Percentiles rank a stretch among this genome's conserved stretches.
Conservation (phyloP, 2,113 vertebrate species). For the Ptilorrhoa leucosticta region DNA sequence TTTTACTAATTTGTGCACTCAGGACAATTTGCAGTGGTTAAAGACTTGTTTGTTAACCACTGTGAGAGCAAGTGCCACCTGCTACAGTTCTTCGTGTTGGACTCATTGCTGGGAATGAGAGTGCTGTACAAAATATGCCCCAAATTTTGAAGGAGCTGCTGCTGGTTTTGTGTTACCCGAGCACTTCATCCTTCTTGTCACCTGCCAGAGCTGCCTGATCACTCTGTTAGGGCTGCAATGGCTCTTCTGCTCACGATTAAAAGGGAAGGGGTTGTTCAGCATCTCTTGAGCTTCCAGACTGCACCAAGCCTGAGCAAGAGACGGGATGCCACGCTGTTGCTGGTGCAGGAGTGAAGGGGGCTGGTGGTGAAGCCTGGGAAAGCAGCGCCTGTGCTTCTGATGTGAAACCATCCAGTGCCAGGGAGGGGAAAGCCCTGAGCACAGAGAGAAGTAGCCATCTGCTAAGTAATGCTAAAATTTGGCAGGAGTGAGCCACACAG, state of each 20-base stretch:
- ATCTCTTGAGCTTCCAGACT: neutral
- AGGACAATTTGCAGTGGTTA: neutral
- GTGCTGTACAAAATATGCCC: rapidly evolving
- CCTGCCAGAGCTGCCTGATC: neutral
- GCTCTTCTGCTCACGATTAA: neutral
- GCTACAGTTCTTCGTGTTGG: neutral
- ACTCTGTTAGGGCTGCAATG: rapidly evolving
- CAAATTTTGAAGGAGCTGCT: neutral
- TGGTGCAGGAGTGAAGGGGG: neutral
- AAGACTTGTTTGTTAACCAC: neutral
- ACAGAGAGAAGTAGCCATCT: neutral
- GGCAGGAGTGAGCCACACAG: neutral
- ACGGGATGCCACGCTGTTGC: rapidly evolving
- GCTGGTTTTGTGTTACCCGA: rapidly evolving
- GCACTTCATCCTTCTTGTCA: neutral
- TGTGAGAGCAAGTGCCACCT: neutral
- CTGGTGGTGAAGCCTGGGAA: neutral
- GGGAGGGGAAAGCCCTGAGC: neutral
- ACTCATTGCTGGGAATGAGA: neutral
- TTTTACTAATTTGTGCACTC: neutral
- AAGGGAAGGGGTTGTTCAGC: neutral
- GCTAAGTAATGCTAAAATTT: neutral
- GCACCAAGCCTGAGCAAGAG: neutral
- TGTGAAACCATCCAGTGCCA: rapidly evolving
- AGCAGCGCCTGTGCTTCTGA: neutral